Evolutionary conservation across 2,888 invertebrate species (phyloP).

Genomic region (Drosophila robusta): DNA sequence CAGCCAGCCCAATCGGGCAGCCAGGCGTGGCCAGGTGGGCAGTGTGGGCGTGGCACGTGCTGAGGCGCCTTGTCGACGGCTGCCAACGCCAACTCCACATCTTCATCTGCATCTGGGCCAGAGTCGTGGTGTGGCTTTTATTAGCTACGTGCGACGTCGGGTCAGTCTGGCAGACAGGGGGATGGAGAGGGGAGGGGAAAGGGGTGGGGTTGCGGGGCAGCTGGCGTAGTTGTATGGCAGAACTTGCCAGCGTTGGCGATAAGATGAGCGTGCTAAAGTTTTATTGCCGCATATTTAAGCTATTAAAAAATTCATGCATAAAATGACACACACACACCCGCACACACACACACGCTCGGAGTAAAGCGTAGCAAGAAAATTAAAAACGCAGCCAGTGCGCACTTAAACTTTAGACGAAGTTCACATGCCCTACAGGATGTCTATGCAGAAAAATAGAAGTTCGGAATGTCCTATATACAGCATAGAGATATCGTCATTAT

Average conservation of each 20-base stretch:
- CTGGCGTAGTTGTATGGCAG: conserved; percentile 24
- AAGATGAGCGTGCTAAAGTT: conserved; percentile 79
- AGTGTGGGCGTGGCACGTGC: conserved; percentile 50
- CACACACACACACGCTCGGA: conserved; percentile 10
- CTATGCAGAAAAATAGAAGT: neutral
- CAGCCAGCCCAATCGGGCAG: neutral
- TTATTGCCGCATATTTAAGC: conserved; percentile 80
- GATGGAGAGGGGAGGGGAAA: neutral
- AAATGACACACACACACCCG: conserved; percentile 61
- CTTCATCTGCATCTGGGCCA: conserved; percentile 59
- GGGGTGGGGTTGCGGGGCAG: neutral
- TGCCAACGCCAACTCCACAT: conserved; percentile 49
- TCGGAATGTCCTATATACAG: too few species aligned
- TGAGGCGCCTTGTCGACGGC: conserved; percentile 42
- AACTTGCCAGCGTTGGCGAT: conserved; percentile 71
- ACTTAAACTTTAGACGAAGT: conserved; percentile 9
- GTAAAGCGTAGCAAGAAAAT: conserved; percentile 43
- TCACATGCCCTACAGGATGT: conserved; percentile 11
- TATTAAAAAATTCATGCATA: conserved; percentile 80
- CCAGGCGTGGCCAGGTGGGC: conserved; percentile 5
- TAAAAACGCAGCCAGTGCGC: conserved; percentile 48
- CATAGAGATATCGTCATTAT: neutral
- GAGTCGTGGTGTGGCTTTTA: conserved; percentile 64
- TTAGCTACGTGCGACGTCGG: conserved; percentile 68
- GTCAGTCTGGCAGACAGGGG: conserved; percentile 35